Conservation (phyloP, 2,797 vertebrate genomes). For the Sebastes hopkinsi region DNA sequence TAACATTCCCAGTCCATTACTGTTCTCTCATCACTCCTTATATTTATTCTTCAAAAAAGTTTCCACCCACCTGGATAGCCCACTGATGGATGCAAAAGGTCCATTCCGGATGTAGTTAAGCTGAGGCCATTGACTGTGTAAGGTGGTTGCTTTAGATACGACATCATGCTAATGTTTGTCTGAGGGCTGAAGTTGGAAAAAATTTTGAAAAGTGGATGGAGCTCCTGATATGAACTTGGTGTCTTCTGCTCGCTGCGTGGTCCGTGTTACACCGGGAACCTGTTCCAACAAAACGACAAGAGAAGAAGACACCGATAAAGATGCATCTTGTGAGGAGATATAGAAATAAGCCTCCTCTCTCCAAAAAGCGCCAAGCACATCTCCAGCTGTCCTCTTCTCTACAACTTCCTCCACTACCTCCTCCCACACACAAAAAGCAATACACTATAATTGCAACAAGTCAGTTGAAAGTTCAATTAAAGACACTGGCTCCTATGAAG, state of each 20-base stretch:
- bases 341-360: slow-evolving; percentile 56
- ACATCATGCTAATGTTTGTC: slow-evolving; percentile 99
- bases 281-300: slow-evolving; percentile 51
- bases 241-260: slow-evolving; percentile 50
- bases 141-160: slow-evolving; percentile 99
- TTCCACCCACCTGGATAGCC: slow-evolving; percentile 93
- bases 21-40: neutral
- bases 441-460: slow-evolving; percentile 81
- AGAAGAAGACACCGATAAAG: slow-evolving; percentile 18
- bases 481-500: neutral
- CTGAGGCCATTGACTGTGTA: slow-evolving; percentile 98
- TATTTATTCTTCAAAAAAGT: slow-evolving; percentile 3
- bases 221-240: slow-evolving; percentile 68
- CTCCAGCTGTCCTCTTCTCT: slow-evolving; percentile 79
- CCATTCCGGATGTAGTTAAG: slow-evolving; percentile 97
- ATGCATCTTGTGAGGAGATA: neutral
- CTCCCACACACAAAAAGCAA: slow-evolving; percentile 25
- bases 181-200: slow-evolving; percentile 87
- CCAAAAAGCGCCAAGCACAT: slow-evolving; percentile 68
- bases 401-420: slow-evolving; percentile 25
- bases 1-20: neutral
- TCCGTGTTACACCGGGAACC: slow-evolving; percentile 54
- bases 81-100: slow-evolving; percentile 96
- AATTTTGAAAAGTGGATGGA: slow-evolving; percentile 78
- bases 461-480: slow-evolving; percentile 45